Evolutionary conservation across 2,888 invertebrate species (phyloP), one percentile per base, ranked within the genome.

Genomic region (Aproaerema taeniolella): DNA sequence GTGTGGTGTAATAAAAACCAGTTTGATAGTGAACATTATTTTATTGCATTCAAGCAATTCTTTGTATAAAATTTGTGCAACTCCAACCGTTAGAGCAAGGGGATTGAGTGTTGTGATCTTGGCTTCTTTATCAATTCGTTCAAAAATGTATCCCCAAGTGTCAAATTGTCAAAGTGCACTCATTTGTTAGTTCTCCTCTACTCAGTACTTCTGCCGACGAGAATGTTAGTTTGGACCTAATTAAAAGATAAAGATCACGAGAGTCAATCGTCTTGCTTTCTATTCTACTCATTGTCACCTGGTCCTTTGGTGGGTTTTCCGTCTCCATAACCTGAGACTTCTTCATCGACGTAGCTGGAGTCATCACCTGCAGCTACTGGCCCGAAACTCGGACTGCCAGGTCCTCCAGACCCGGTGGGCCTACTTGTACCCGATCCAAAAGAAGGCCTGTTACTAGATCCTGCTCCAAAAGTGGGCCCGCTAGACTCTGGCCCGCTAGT

Each of bases 1-100:
- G 80, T 80, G 76, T 73, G 83, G 85, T 83, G 82, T 83, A 81
- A 86, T 83, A 82, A 82, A 82, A 86, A 83, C 85, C 82, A 85
- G 76, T 74, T 85, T 72, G 69, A 30, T 70, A 57, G 77, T 81
- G 79, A 71, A 81, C 62, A 80, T 69, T 65, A 67, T 83, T 40
- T 85, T 85, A 85, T 85, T 85, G 83, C 78, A 61, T 61, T 72
- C 61, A 81, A 82, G 82, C 82, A 71, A 63, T 67, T 67, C 60
- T 61, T 58, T 51, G 58, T 58, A 55, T 58, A 55, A 26, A 12
- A 34, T 62, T 64, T 58, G 77, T 77, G 81, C 77, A 66, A 65
- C 58, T 62, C 66, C 67, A 61, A 63, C 56, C 61, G 40, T 39
- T 35, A 35, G 62, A 65, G 67, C 63, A 71, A 73, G 73, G 66